Evolutionary conservation across 2,888 invertebrate genomes (phyloP), one percentile per base, ranked within the genome.

Genomic region (Lampropteryx suffumata): DNA sequence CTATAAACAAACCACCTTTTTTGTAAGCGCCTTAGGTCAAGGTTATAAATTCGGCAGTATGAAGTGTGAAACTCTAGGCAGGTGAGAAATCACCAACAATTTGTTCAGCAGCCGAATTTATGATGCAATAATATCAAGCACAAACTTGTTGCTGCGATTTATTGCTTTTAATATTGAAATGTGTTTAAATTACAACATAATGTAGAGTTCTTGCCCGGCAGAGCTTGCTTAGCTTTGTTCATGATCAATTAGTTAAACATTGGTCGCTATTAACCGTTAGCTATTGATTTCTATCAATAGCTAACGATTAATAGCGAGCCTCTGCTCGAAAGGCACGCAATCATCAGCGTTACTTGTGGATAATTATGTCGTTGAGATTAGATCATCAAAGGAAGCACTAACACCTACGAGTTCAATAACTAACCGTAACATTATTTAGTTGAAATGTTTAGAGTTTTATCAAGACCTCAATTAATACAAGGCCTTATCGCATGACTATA

Each of bases 1-100:
- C 58, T 50, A 61, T 53, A 48, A 51, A 42, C 49, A 43, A 4
- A 30, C 45, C 40, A 41, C 43, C 39, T 41, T 53, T 54, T 54
- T 49, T 35, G 46, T 45, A 14, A 45, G 27, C 47, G 27, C 11
- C 43, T 32, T 55, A 58, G 58, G 58, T 61, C 56, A 61, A 61
- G 60, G 60, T 56, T 57, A 35, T 49, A n/a, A 21, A 37, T 50
- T 45, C 11, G 30, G 45, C 33, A 33, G 39, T 40, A 30, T 32
- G 24, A 42, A 33, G 39, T 35, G 35, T 32, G 24, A 42, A 37
- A 52, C 33, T 28, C 39, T 28, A 51, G 50, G 28, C 53, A 57
- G 46, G 47, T 47, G 41, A 56, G 37, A 45, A 46, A 52, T 50
- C 46, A 58, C 49, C 45, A 40, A 29, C 54, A 42, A 50, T 55